Conservation (phyloP, 2,888 invertebrate species). For the Aporophyla lueneburgensis region DNA sequence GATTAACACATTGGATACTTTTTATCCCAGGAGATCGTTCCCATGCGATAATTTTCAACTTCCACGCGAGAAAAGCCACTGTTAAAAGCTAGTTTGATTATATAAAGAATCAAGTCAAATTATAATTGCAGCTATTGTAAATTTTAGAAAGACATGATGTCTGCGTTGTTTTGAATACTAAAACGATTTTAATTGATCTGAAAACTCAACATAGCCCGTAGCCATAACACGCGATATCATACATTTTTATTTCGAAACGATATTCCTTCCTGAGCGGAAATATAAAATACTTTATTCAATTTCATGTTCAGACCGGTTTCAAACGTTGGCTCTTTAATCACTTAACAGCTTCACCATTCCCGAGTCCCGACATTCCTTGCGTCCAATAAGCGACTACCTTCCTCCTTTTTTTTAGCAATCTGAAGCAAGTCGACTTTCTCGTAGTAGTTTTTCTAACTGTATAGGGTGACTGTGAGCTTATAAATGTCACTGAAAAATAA, state of each 20-base stretch:
- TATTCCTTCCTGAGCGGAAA: slow-evolving; percentile 35
- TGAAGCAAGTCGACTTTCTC: slow-evolving; percentile 4
- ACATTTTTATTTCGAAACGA: slow-evolving; percentile 24
- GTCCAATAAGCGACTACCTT: slow-evolving; percentile 20
- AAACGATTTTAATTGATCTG: slow-evolving; percentile 12
- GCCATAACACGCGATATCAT: slow-evolving; percentile 19
- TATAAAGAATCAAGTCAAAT: not conserved
- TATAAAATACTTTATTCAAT: slow-evolving; percentile 32
- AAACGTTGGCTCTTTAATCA: slow-evolving; percentile 47
- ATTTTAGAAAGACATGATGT: not conserved
- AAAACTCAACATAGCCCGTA: slow-evolving; percentile 12
- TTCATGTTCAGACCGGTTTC: slow-evolving; percentile 19
- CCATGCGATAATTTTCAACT: too few relatives aligned
- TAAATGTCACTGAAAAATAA: not conserved
- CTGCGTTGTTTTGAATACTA: not conserved
- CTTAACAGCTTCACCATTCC: slow-evolving; percentile 33
- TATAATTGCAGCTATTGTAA: not conserved
- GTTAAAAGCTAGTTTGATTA: too few relatives aligned
- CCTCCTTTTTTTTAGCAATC: slow-evolving; percentile 9
- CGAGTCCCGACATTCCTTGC: slow-evolving; percentile 15
- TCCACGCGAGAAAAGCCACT: too few relatives aligned
- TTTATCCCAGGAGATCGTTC: too few relatives aligned
- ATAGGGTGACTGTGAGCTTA: not conserved
- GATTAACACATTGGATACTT: too few relatives aligned
- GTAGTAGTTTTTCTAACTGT: not conserved